These are phyloP conservation scores for Myopa testacea DNA, from an alignment of 2,888 invertebrate species.

Conservation along the genomic window DNA sequence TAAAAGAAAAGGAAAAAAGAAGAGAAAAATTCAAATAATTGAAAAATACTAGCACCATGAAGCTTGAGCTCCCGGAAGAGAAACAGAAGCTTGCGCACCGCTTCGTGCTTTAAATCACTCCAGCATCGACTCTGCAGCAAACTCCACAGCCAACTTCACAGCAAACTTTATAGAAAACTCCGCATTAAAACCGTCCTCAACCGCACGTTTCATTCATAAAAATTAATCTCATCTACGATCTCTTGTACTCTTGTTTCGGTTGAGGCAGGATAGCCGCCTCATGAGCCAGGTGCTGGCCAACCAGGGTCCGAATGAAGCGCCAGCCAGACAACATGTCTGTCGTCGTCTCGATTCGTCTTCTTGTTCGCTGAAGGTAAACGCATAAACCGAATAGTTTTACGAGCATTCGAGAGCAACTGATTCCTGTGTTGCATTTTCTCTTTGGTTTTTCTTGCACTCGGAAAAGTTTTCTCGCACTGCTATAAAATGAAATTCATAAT, in stretches of 20 bases:
- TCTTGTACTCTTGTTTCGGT: background rate
- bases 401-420: background rate
- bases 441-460: background rate
- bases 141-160: background rate
- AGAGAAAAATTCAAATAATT: too few relatives aligned
- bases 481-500: constrained; percentile 15
- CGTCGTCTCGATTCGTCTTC: background rate
- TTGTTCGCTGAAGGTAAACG: background rate
- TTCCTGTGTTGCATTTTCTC: too few relatives aligned
- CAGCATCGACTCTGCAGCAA: background rate
- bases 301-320: background rate
- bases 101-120: too few relatives aligned
- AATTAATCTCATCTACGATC: constrained; percentile 3
- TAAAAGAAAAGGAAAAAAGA: too few relatives aligned
- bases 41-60: too few relatives aligned
- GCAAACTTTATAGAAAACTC: background rate
- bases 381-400: background rate
- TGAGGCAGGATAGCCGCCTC: background rate
- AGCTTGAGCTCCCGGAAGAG: background rate
- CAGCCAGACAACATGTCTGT: background rate
- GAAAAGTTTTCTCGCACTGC: constrained; percentile 7
- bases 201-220: background rate
- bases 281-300: too few relatives aligned
- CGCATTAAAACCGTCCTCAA: background rate
- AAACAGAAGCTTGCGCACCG: background rate